Conservation (phyloP, 2,113 vertebrate genomes). For the Poicephalus gulielmi region DNA sequence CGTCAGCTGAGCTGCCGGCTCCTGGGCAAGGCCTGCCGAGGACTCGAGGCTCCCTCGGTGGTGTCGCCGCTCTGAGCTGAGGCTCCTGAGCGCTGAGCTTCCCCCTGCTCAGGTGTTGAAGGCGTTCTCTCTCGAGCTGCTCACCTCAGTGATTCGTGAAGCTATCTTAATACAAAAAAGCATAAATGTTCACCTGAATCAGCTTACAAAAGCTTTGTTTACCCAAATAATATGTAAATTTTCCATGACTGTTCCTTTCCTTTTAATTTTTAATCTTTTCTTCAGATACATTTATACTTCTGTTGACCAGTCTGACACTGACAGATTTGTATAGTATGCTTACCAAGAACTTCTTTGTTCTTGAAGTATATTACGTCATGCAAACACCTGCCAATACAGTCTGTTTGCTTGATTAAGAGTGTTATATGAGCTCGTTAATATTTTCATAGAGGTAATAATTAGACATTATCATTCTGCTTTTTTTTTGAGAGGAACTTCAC, state of each 20-base stretch:
- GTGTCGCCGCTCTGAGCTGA: too few relatives aligned
- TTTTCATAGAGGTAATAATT: background rate
- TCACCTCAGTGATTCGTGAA: background rate
- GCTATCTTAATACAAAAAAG: background rate
- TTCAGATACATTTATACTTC: background rate
- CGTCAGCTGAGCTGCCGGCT: too few relatives aligned
- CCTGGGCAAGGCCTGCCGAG: too few relatives aligned
- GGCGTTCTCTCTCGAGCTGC: too few relatives aligned
- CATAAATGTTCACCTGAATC: background rate
- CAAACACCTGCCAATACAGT: background rate
- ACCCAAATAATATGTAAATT: background rate
- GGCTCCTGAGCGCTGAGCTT: too few relatives aligned
- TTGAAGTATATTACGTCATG: background rate
- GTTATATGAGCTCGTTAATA: background rate
- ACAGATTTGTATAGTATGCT: background rate
- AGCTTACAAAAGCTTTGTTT: background rate
- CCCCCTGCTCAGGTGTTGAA: too few relatives aligned
- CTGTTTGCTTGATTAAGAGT: background rate
- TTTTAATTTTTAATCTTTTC: background rate
- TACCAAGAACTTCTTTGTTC: background rate
- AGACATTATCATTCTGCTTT: background rate
- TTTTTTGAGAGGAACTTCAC: background rate
- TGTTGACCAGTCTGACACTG: background rate
- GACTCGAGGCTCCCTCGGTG: too few relatives aligned
- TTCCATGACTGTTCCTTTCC: background rate